Evolutionary conservation across 2,888 invertebrate species (phyloP).

Genomic region (Cyclophora punctaria): DNA sequence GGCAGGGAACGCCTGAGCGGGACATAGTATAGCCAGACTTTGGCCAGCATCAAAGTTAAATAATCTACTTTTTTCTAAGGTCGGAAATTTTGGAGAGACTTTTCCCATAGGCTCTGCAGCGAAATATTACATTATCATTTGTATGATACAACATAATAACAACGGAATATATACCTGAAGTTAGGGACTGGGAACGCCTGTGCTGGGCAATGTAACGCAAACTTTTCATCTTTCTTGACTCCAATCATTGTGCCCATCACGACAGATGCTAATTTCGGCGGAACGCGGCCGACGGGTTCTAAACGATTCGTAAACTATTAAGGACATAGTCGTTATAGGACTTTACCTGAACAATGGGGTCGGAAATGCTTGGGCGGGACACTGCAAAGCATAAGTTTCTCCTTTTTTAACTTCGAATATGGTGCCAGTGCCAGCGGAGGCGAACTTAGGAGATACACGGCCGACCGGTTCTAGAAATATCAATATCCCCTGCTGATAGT

Average conservation of each 20-base stretch:
- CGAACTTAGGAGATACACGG: conserved; percentile 73
- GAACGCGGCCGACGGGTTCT: conserved; percentile 82
- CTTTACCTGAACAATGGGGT: conserved; percentile 73
- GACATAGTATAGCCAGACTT: conserved; percentile 75
- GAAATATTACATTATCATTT: conserved; percentile 21
- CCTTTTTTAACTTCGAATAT: conserved; percentile 72
- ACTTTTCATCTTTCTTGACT: conserved; percentile 56
- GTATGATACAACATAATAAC: conserved; percentile 1
- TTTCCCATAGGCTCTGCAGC: conserved; percentile 77
- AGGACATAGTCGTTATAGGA: conserved; percentile 1
- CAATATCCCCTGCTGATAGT: conserved; percentile 26
- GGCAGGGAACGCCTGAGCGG: conserved; percentile 81
- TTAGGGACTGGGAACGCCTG: conserved; percentile 80
- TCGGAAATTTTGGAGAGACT: conserved; percentile 78
- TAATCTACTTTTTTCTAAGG: conserved; percentile 57
- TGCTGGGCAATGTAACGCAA: conserved; percentile 78
- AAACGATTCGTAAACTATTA: conserved; percentile 30
- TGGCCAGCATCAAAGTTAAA: conserved; percentile 55
- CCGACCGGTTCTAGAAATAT: conserved; percentile 54
- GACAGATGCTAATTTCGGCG: conserved; percentile 79
- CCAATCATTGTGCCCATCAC: conserved; percentile 77
- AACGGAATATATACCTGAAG: conserved; percentile 63
- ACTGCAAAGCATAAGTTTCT: conserved; percentile 64
- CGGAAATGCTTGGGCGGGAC: conserved; percentile 82
- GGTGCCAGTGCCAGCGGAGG: conserved; percentile 67